phyloP scores from a whole-genome alignment of 2,113 vertebrate species.

The Galeopterus variegatus region DNA sequence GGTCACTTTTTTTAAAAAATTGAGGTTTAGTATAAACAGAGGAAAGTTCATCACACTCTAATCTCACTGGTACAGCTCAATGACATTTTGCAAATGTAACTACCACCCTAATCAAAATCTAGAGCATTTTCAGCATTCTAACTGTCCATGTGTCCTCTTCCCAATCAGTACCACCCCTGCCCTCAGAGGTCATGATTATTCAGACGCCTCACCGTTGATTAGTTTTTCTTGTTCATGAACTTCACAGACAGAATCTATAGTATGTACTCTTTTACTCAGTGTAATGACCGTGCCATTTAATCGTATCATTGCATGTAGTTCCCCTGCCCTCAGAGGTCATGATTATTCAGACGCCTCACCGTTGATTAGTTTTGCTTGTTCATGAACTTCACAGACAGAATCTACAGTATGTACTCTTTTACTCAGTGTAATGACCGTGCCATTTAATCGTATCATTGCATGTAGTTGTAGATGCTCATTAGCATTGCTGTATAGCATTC shows the following conservation, averaged over 20 bases:
- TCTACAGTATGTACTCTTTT: not conserved
- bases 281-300: not conserved
- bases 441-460: not conserved
- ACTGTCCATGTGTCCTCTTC: not conserved
- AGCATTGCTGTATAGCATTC: not conserved
- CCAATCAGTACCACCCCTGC: not conserved
- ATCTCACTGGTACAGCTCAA: not conserved
- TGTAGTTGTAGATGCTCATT: not conserved
- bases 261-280: not conserved
- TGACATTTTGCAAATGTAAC: not conserved
- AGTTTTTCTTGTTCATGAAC: not conserved
- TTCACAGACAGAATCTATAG: not conserved
- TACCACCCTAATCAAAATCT: not conserved
- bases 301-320: not conserved
- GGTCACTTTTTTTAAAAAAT: not conserved
- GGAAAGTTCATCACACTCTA: not conserved
- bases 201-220: not conserved
- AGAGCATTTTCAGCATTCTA: not conserved
- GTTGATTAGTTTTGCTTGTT: not conserved
- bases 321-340: not conserved
- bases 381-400: not conserved
- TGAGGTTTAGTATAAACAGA: not conserved
- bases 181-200: not conserved
- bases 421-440: not conserved
- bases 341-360: not conserved